Base-by-base conservation (phyloP, 2,113 vertebrate genomes). In the Chrysochloris asiatica region DNA sequence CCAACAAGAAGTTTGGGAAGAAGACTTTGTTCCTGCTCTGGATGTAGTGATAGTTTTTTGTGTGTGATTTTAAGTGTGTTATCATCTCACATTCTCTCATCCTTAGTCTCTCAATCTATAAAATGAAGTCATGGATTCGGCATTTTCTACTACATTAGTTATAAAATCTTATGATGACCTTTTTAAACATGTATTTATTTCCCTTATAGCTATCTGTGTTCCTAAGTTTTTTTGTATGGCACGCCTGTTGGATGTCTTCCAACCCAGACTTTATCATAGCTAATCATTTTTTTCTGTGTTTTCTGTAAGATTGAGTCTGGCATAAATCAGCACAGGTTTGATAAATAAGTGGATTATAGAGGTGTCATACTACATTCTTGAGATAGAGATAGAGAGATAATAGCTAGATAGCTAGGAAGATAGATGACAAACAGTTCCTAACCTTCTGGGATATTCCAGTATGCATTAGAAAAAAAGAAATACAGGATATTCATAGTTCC, bases 211-310 rank as follows among this genome's bases (percentile, higher is more conserved):
- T 33, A 21, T 92, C 36, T 75, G 48, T 59, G 38, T 85, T 67
- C 59, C 79, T 72, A 69, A 88, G 36, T 13, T 45, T 52, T 92
- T 81, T 50, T 88, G 52, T 72, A 14, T n/a, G n/a, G n/a, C n/a
- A n/a, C n/a, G n/a, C n/a, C n/a, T 22, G 10, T 11, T 72, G 73
- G 89, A 52, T 24, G 89, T 24, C 7, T 47, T 89, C 36, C 1
- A 21, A 56, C 17, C 79, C n/a, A 83, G 63, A 75, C 56, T 86
- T 91, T 83, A 56, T 56, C 28, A 26, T 26, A 9, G 77, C 28
- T 52, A 43, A 52, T 67, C 41, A 36, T 59, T 91, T 92, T 93
- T 56, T 28, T 72, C 54, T 90, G 13, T 75, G 17, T 43, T 81
- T 88, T 80, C 65, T 59, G 0, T 88, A 80, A 90, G 21, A 56